Conservation (phyloP, 30 jellyfish, hydroid and myxozoan species). For the Aurelia aurita region DNA sequence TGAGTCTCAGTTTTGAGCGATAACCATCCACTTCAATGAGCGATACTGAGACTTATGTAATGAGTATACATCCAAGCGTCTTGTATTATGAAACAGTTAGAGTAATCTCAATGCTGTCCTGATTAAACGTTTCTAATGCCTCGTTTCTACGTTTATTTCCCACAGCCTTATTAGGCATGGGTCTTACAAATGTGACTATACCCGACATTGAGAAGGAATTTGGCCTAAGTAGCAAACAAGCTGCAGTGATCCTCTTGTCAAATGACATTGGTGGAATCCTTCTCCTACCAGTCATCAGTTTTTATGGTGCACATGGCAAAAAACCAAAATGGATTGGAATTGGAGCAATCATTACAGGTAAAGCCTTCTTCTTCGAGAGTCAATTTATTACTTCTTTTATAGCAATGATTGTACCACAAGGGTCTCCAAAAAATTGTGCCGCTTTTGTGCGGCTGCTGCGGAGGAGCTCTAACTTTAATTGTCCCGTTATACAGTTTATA, state of each 20-base stretch:
- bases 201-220: slow-evolving; percentile 86
- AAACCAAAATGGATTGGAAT: slow-evolving; percentile 85
- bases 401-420: too few relatives aligned
- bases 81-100: too few relatives aligned
- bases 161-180: slow-evolving; percentile 22
- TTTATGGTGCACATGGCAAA: slow-evolving; percentile 69
- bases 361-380: background rate
- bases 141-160: background rate
- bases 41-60: too few relatives aligned
- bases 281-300: slow-evolving; percentile 73
- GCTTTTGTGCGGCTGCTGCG: too few relatives aligned
- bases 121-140: too few relatives aligned
- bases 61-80: too few relatives aligned
- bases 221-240: slow-evolving; percentile 82
- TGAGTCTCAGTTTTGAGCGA: too few relatives aligned
- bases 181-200: slow-evolving; percentile 60
- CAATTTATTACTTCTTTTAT: background rate
- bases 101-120: too few relatives aligned
- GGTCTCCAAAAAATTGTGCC: too few relatives aligned
- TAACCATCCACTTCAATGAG: too few relatives aligned
- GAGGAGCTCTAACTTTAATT: too few relatives aligned
- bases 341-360: slow-evolving; percentile 75
- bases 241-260: slow-evolving; percentile 73
- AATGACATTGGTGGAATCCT: slow-evolving; percentile 85
- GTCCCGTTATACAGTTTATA: too few relatives aligned